phyloP scores from a whole-genome alignment of 2,797 vertebrate genomes.

The Sebastes iracundus region DNA sequence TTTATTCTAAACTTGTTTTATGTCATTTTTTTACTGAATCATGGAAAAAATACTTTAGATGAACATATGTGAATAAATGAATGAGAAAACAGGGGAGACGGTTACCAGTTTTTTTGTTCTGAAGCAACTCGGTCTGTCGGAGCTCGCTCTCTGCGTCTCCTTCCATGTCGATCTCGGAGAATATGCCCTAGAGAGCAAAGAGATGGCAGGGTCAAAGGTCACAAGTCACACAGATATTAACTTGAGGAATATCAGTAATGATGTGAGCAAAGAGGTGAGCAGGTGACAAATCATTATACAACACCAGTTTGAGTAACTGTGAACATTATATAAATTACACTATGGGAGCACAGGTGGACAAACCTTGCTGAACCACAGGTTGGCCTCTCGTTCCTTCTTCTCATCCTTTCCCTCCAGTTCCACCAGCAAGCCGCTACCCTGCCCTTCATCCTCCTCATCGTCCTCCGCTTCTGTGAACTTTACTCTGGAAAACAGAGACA shows the following conservation, averaged over 20 bases:
- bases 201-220: background rate
- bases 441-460: constrained; percentile 75
- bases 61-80: background rate
- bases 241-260: background rate
- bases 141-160: constrained; percentile 89
- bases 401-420: constrained; percentile 88
- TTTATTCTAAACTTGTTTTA: background rate
- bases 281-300: background rate
- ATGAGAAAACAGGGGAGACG: background rate
- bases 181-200: constrained; percentile 83
- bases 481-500: constrained; percentile 66
- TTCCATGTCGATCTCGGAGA: constrained; percentile 89
- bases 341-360: background rate
- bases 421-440: constrained; percentile 87
- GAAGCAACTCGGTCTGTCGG: constrained; percentile 84
- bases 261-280: background rate
- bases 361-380: constrained; percentile 96
- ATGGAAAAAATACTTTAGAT: background rate
- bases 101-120: constrained; percentile 57
- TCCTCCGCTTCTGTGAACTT: constrained; percentile 75
- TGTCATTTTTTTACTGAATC: background rate
- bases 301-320: background rate
- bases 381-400: constrained; percentile 85
- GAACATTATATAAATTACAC: background rate
- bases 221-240: background rate